Percentiles rank a stretch among this genome's conserved stretches.
phyloP scores from a whole-genome alignment of 2,888 invertebrate genomes.

The Drosophila yooni region DNA sequence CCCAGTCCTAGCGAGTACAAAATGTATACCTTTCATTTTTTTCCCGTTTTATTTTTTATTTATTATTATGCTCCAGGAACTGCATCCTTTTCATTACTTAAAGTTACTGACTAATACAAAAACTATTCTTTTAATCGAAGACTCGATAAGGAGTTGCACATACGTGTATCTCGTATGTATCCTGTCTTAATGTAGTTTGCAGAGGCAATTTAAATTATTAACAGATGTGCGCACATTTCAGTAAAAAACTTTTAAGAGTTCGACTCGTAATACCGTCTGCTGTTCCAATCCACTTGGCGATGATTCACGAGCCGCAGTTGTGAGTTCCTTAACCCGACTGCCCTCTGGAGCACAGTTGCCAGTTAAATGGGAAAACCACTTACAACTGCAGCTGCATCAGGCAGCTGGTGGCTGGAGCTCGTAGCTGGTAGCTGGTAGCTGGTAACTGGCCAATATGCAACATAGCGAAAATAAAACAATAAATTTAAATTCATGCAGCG shows the following conservation, averaged over 20 bases:
- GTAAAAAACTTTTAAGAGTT: slow-evolving; percentile 33
- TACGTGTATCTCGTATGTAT: background rate
- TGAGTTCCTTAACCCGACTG: slow-evolving; percentile 66
- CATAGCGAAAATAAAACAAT: slow-evolving; percentile 56
- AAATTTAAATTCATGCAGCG: slow-evolving; percentile 45
- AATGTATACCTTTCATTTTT: too few relatives aligned
- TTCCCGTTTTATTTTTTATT: too few relatives aligned
- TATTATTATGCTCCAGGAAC: background rate
- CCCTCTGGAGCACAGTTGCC: slow-evolving; percentile 26
- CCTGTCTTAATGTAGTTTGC: background rate
- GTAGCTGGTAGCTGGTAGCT: slow-evolving; percentile 9
- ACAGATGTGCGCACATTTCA: slow-evolving; percentile 39
- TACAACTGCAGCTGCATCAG: slow-evolving; percentile 25
- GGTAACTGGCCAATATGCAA: slow-evolving; percentile 47
- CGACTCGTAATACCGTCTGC: background rate
- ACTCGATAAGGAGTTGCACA: background rate
- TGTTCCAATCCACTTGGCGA: slow-evolving; percentile 40
- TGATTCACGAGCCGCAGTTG: slow-evolving; percentile 47
- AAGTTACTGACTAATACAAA: background rate
- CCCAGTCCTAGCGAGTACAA: background rate
- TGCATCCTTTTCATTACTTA: background rate
- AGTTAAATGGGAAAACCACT: slow-evolving; percentile 45
- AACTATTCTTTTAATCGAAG: background rate
- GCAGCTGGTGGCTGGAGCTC: slow-evolving; percentile 12
- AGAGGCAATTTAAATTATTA: slow-evolving; percentile 41